Base-by-base conservation (phyloP, 2,888 invertebrate genomes). In the Hermaeophaga mercurialis region DNA sequence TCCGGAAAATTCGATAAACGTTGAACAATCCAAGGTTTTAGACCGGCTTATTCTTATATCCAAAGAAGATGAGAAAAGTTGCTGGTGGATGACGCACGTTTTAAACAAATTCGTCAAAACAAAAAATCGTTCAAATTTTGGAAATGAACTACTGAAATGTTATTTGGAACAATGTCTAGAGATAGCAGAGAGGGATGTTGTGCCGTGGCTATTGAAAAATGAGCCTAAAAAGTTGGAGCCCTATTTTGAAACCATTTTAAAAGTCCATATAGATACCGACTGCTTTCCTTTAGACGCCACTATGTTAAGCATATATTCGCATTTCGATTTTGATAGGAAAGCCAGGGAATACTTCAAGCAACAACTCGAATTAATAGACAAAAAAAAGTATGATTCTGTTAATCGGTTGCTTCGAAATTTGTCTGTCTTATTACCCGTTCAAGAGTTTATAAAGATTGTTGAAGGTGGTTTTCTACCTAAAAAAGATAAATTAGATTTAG, bases 401-500 rank as follows among this genome's bases (percentile, higher is more conserved):
- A 44, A 36, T 22, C 31, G 19, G 3, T 22, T 61, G 3, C 33
- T 63, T 11, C 12, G 53, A 11, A 45, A 8, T 39, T 60, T 66
- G 17, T 19, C 54, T 1, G 4, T 26, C 12, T 28, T 66, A 26
- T 59, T 64, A 36, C 33, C 41, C 5, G 59, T 63, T 8, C 45
- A 56, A 12, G 63, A 65, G 8, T 66, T 56, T 33, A 34, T 62
- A 26, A 18, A 41, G 4, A 33, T 65, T 6, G 59, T 63, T 9
- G 46, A 55, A 34, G 43, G 24, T 12, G 3, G 19, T 2, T 64
- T 57, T 47, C 33, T 60, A 36, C 67, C 67, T 0, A 44, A 46
- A 34, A 59, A 63, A 31, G 36, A 38, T 3, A 62, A 65, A 41
- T 22, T 65, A 9, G 63, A 66, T 41, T 39, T 62, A 39, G 22